These are phyloP conservation scores for Apocheima hispidaria DNA, from an alignment of 2,888 invertebrate genomes.

Conservation along the genomic window DNA sequence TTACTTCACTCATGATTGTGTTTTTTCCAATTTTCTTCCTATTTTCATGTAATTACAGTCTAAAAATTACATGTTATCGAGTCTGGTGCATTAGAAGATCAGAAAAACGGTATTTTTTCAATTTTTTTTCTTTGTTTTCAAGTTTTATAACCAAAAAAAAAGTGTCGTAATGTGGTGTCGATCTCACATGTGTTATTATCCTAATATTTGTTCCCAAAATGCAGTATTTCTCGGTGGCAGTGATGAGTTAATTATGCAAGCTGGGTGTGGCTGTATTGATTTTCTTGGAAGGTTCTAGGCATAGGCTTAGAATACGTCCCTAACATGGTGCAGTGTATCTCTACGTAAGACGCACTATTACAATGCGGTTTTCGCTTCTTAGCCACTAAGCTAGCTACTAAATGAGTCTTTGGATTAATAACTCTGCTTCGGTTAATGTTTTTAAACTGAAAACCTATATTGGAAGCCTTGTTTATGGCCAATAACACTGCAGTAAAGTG, in stretches of 20 bases:
- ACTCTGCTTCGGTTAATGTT: conserved; percentile 6
- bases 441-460: conserved; percentile 6
- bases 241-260: conserved; percentile 80
- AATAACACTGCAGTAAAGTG: conserved; percentile 28
- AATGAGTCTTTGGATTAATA: conserved; percentile 11
- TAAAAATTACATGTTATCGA: conserved; percentile 34
- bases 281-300: conserved; percentile 85
- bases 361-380: conserved; percentile 65
- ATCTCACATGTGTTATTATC: conserved; percentile 77
- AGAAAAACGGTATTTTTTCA: conserved; percentile 62
- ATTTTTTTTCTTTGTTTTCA: conserved; percentile 83
- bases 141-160: conserved; percentile 84
- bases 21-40: conserved; percentile 60
- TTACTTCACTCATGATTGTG: conserved; percentile 70
- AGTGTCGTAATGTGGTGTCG: conserved; percentile 74
- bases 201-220: conserved; percentile 64
- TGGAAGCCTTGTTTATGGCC: not conserved
- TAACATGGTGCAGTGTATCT: conserved; percentile 74
- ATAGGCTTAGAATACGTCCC: conserved; percentile 78
- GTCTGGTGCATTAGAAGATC: conserved; percentile 33
- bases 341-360: conserved; percentile 65
- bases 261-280: conserved; percentile 86
- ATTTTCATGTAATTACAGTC: conserved; percentile 43
- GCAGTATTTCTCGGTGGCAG: conserved; percentile 57
- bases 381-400: conserved; percentile 52